Conservation (phyloP, 1,140 invertebrate species). For the Drosophila ohnishii region DNA sequence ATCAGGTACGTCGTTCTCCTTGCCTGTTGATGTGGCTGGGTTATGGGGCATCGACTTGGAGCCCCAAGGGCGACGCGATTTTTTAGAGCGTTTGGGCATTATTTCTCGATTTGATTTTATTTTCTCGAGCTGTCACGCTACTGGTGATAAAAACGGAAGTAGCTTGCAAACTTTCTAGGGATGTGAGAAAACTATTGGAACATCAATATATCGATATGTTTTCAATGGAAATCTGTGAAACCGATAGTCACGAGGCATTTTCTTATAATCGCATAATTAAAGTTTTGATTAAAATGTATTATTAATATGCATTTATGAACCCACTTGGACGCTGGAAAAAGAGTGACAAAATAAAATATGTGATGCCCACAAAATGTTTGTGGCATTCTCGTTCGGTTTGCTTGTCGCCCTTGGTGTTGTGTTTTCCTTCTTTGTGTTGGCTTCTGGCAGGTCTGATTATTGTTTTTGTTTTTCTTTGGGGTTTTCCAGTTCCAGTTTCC, state of each 20-base stretch:
- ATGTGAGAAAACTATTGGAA: no score
- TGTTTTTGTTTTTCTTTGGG: conserved; percentile 16
- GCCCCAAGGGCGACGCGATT: no score
- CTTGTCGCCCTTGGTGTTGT: conserved; percentile 18
- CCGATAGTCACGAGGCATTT: no score
- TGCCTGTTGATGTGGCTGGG: no score
- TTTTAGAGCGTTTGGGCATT: accelerated
- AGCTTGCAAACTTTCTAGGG: background rate
- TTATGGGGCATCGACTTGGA: no score
- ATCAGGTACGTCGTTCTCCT: no score
- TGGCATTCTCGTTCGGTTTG: conserved; percentile 30
- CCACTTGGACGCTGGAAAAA: no score
- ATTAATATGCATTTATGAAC: no score
- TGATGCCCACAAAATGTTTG: conserved; percentile 68
- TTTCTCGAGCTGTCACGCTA: background rate
- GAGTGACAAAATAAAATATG: conserved; percentile 50
- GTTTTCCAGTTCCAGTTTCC: conserved; percentile 16
- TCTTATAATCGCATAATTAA: no score
- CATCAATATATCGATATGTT: no score
- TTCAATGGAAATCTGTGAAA: no score
- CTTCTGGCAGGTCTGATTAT: conserved; percentile 14
- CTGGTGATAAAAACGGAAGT: background rate
- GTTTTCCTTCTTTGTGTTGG: background rate
- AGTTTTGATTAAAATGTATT: no score
- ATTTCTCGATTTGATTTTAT: background rate